These are phyloP conservation scores for Axis porcinus DNA, from an alignment of 2,113 vertebrate genomes.

Conservation along the genomic window DNA sequence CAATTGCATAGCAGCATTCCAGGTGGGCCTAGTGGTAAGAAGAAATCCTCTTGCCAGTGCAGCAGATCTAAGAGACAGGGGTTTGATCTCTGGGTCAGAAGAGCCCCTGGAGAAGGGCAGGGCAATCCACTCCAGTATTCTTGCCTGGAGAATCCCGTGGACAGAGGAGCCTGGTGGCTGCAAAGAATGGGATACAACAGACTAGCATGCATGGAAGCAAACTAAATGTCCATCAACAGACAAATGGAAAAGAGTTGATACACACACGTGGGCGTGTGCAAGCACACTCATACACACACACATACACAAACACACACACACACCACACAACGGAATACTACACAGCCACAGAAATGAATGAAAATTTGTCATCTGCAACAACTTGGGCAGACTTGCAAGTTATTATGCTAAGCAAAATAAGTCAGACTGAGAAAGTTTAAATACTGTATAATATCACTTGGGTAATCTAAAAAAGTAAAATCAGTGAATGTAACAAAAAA, in stretches of 20 bases:
- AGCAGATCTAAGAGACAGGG: not conserved
- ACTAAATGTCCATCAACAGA: not conserved
- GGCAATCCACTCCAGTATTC: not conserved
- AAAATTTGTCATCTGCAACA: not conserved
- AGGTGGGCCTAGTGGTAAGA: not conserved
- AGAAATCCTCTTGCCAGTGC: not conserved
- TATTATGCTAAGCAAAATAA: not conserved
- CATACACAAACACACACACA: not conserved
- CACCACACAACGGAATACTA: not conserved
- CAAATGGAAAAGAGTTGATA: not conserved
- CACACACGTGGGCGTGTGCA: not conserved
- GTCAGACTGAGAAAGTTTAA: not conserved
- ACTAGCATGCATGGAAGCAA: not conserved
- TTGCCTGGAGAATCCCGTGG: not conserved
- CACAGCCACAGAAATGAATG: not conserved
- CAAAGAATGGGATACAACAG: not conserved
- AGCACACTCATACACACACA: not conserved
- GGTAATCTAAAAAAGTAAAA: not conserved
- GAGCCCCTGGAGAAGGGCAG: not conserved
- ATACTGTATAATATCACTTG: too few relatives aligned
- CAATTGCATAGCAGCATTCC: not conserved
- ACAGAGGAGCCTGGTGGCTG: not conserved
- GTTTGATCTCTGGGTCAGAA: not conserved
- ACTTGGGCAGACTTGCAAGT: not conserved
- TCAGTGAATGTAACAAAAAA: not conserved